Evolutionary conservation across 2,797 vertebrate species (phyloP).

Genomic region (Danio kyathit): DNA sequence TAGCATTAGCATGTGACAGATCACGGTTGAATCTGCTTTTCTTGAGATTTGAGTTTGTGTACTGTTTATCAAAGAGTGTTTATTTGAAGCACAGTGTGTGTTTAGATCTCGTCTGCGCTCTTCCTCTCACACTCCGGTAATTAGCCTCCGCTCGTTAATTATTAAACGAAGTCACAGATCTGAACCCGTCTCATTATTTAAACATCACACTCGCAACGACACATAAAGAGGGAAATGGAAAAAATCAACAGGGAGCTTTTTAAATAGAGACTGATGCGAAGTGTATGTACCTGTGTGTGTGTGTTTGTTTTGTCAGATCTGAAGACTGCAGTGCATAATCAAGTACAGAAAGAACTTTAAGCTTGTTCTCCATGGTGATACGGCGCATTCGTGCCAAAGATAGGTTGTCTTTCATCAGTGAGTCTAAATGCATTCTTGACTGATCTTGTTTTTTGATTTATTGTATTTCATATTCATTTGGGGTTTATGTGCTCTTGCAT

Average conservation of each 20-base stretch:
- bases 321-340: too few species aligned
- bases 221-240: slow-evolving; percentile 43
- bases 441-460: neutral
- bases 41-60: slow-evolving; percentile 18
- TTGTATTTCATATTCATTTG: slow-evolving; percentile 34
- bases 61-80: slow-evolving; percentile 38
- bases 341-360: too few species aligned
- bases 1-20: slow-evolving; percentile 29
- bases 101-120: slow-evolving; percentile 7
- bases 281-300: too few species aligned
- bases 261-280: neutral
- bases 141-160: slow-evolving; percentile 63
- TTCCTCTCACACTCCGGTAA: slow-evolving; percentile 43
- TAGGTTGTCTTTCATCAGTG: too few species aligned
- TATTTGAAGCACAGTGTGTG: slow-evolving; percentile 18
- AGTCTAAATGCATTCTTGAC: too few species aligned
- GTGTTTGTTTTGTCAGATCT: too few species aligned
- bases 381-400: too few species aligned
- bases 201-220: slow-evolving; percentile 52
- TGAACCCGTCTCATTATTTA: slow-evolving; percentile 61
- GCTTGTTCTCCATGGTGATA: too few species aligned
- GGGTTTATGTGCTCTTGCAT: slow-evolving; percentile 24
- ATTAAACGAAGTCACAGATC: slow-evolving; percentile 54
- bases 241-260: slow-evolving; percentile 48
- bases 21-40: slow-evolving; percentile 18